A percentile compares a stretch with the other conserved stretches of the same genome.
These are phyloP conservation scores for Lepidonotus clava DNA, from an alignment of 2,888 invertebrate genomes.

Conservation along the genomic window DNA sequence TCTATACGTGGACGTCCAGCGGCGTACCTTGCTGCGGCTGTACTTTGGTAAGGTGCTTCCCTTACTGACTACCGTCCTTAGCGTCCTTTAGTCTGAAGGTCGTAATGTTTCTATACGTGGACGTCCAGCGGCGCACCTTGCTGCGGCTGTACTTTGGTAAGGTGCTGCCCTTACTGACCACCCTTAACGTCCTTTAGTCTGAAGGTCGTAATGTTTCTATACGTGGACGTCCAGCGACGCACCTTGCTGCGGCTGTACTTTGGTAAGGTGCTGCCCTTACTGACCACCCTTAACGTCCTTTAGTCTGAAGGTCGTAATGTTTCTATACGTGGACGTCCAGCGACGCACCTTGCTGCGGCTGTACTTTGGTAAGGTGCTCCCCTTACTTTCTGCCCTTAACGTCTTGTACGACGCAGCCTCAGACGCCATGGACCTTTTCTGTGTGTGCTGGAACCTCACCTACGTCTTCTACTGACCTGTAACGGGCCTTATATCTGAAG, in stretches of 20 bases:
- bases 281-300: background rate
- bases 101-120: slow-evolving; percentile 38
- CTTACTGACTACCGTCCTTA: background rate
- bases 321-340: slow-evolving; percentile 12
- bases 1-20: slow-evolving; percentile 12
- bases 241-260: slow-evolving; percentile 22
- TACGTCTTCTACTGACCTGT: background rate
- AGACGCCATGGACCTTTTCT: background rate
- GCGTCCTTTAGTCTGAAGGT: too few relatives aligned
- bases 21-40: background rate
- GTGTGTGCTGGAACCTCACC: slow-evolving; percentile 1
- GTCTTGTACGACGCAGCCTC: background rate
- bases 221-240: background rate
- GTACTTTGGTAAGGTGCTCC: slow-evolving; percentile 26
- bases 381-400: background rate
- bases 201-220: too few relatives aligned
- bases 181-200: too few relatives aligned
- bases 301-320: too few relatives aligned
- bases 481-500: background rate
- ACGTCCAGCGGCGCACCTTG: background rate
- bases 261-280: background rate
- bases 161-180: background rate
- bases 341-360: slow-evolving; percentile 3
- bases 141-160: slow-evolving; percentile 14
- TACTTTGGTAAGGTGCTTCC: slow-evolving; percentile 23